A percentile compares a stretch with the other conserved stretches of the same genome.
Evolutionary conservation across 2,888 invertebrate species (phyloP).

Genomic region (Laspeyria flexula): DNA sequence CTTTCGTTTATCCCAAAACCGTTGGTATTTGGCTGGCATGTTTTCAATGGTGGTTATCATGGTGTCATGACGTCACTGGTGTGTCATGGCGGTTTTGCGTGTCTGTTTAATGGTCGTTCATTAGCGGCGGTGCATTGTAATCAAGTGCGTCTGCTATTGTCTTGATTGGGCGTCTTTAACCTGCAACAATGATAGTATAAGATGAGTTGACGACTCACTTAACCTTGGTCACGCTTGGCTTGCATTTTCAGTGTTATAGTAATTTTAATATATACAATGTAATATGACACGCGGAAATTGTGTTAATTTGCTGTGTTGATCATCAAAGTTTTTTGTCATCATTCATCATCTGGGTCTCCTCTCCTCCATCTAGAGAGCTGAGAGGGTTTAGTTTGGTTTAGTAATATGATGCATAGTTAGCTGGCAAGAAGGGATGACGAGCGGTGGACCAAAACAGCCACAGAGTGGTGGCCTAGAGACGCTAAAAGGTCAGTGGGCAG

Average conservation of each 20-base stretch:
- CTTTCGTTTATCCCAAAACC: conserved; percentile 80
- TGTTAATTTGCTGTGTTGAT: no score
- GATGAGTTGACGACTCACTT: conserved; percentile 15
- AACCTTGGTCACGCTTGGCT: conserved; percentile 18
- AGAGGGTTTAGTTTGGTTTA: no score
- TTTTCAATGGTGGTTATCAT: conserved; percentile 40
- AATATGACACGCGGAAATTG: no score
- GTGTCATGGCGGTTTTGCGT: conserved; percentile 45
- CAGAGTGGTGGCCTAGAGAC: no score
- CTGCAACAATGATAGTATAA: conserved; percentile 67
- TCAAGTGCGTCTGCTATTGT: conserved; percentile 52
- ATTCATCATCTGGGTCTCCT: no score
- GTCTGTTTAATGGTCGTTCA: conserved; percentile 46
- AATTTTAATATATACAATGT: no score
- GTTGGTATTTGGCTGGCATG: conserved; percentile 75
- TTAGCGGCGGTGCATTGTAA: conserved; percentile 53
- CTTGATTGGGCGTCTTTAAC: conserved; percentile 54
- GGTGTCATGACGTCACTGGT: conserved; percentile 48
- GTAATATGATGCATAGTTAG: no score
- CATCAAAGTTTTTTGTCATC: no score
- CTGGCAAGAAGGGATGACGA: no score
- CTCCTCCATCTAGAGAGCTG: no score
- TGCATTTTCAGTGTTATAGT: background rate
- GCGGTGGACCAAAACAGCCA: no score
- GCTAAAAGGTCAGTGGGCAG: no score